phyloP scores from a whole-genome alignment of 2,113 vertebrate species.

The Pterophyllum scalare region DNA sequence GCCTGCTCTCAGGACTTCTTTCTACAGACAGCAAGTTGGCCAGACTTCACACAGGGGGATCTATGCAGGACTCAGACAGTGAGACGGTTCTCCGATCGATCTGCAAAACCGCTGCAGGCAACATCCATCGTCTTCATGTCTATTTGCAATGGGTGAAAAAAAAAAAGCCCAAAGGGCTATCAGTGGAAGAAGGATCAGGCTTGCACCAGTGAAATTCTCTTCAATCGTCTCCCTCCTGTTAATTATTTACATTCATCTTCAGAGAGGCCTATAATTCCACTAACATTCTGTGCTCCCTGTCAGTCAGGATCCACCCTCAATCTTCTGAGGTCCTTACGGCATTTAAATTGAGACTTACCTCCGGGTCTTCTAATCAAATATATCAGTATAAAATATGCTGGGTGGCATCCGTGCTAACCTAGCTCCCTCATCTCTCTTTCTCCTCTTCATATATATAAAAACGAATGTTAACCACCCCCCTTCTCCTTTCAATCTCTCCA shows the following conservation, averaged over 20 bases:
- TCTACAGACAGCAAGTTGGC: constrained; percentile 39
- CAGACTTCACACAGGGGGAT: constrained; percentile 67
- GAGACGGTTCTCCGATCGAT: constrained; percentile 72
- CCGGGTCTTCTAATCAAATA: constrained; percentile 54
- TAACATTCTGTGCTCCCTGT: constrained; percentile 19
- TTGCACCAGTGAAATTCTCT: constrained; percentile 36
- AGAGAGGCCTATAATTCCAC: constrained; percentile 43
- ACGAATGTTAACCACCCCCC: constrained; percentile 65
- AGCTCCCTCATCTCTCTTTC: constrained; percentile 27
- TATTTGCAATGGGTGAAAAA: constrained; percentile 31
- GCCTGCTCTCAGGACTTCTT: constrained; percentile 29
- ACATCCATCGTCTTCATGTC: constrained; percentile 66
- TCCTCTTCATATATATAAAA: constrained; percentile 61
- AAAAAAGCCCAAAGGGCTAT: constrained; percentile 30
- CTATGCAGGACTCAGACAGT: constrained; percentile 65
- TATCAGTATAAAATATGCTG: constrained; percentile 61
- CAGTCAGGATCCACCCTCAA: constrained; percentile 34
- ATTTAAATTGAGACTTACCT: constrained; percentile 35
- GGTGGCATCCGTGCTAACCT: constrained; percentile 20
- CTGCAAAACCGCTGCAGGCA: constrained; percentile 63
- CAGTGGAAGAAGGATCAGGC: constrained; percentile 40
- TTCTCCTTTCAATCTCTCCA: constrained; percentile 48
- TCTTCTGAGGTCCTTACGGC: constrained; percentile 12
- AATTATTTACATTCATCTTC: constrained; percentile 65
- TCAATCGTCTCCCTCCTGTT: constrained; percentile 49